Evolutionary conservation across 2,113 vertebrate genomes (phyloP).

Genomic region (Zingel zingel): DNA sequence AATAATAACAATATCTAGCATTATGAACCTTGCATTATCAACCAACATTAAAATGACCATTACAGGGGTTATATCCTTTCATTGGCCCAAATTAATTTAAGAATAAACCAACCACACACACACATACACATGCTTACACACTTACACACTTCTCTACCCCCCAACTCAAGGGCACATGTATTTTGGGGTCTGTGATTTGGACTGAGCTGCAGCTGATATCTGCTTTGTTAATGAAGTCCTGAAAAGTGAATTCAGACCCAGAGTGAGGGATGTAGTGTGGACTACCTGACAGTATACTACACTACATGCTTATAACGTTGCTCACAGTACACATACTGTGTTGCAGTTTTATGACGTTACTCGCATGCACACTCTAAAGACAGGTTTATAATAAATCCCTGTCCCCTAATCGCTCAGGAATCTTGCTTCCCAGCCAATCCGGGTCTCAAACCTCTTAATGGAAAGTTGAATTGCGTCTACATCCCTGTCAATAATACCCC

Average conservation of each 20-base stretch:
- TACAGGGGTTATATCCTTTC: neutral
- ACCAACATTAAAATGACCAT: neutral
- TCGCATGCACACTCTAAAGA: conserved; percentile 8
- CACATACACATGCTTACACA: neutral
- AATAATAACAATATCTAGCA: neutral
- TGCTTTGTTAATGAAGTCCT: neutral
- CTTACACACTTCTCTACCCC: neutral
- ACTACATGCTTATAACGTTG: neutral
- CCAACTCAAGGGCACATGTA: conserved; percentile 66
- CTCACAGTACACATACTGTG: neutral
- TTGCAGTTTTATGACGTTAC: conserved; percentile 24
- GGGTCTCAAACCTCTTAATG: conserved; percentile 55
- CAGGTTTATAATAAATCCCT: conserved; percentile 45
- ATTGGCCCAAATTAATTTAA: neutral
- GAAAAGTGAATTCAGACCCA: neutral
- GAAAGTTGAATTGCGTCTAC: conserved; percentile 70
- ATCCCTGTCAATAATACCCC: conserved; percentile 48
- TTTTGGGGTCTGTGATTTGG: conserved; percentile 67
- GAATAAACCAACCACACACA: neutral
- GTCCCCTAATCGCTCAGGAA: conserved; percentile 36
- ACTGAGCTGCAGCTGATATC: conserved; percentile 32
- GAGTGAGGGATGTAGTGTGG: neutral
- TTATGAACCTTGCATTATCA: neutral
- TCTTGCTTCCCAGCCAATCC: conserved; percentile 30
- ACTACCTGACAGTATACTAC: neutral